Percentiles rank a stretch among this genome's conserved stretches.
Evolutionary conservation across 2,113 vertebrate species (phyloP).

Genomic region (Bostrychus sinensis): DNA sequence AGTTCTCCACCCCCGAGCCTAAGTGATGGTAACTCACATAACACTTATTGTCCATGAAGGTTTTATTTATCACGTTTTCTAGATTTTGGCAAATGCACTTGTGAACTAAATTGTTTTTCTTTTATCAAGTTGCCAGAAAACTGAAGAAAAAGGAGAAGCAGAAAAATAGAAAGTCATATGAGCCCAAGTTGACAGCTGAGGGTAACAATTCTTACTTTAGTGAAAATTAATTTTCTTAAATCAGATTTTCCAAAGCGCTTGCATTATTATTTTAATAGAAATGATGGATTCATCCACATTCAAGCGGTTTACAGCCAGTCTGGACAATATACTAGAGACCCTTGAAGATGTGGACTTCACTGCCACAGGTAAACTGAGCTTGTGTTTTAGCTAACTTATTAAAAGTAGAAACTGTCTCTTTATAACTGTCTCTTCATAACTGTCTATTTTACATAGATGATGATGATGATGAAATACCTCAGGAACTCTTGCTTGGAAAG

Average conservation of each 20-base stretch:
- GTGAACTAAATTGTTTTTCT: neutral
- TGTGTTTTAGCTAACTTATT: too few species aligned
- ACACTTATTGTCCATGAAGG: neutral
- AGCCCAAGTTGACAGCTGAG: slow-evolving; percentile 90
- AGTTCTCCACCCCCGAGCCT: slow-evolving; percentile 85
- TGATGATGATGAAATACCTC: slow-evolving; percentile 93
- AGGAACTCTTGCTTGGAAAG: slow-evolving; percentile 93
- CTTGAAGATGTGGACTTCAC: slow-evolving; percentile 95
- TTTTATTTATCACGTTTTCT: neutral
- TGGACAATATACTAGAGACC: slow-evolving; percentile 93
- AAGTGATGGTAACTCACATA: slow-evolving; percentile 81
- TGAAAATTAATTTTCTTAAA: neutral
- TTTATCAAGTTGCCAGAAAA: slow-evolving; percentile 88
- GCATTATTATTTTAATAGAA: slow-evolving; percentile 77
- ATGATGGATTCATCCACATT: slow-evolving; percentile 97
- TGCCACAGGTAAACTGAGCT: slow-evolving; percentile 82
- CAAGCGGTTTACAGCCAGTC: slow-evolving; percentile 89
- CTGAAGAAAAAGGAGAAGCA: slow-evolving; percentile 96
- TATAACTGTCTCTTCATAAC: too few species aligned
- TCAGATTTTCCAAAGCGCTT: neutral
- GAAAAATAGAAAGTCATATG: slow-evolving; percentile 92
- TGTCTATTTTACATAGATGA: slow-evolving; percentile 7
- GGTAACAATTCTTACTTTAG: slow-evolving; percentile 44
- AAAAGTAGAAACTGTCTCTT: too few species aligned
- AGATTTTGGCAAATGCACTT: neutral